Conservation (phyloP, 2,888 invertebrate genomes). For the Nudaria mundana region DNA sequence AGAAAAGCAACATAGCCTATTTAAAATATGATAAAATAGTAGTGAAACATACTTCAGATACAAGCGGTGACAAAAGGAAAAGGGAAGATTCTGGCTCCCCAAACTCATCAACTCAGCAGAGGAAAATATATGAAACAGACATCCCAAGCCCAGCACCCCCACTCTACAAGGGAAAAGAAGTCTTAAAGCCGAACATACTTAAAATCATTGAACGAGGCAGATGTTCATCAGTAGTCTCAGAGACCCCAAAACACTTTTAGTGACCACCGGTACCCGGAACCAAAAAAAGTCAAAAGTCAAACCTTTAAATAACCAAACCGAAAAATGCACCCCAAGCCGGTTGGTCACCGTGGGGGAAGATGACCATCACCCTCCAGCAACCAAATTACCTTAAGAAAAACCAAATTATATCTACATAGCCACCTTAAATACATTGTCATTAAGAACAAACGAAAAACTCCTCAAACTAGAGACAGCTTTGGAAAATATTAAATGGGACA, state of each 20-base stretch:
- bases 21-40: background rate
- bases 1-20: background rate
- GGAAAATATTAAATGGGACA: no score
- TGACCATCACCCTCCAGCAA: conserved; percentile 1
- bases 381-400: background rate
- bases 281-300: background rate
- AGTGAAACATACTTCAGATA: background rate
- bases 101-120: background rate
- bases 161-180: no score
- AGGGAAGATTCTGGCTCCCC: background rate
- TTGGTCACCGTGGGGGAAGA: no score
- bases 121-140: background rate
- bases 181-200: no score
- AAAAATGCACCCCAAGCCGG: no score
- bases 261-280: no score
- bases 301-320: background rate
- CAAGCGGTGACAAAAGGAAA: background rate
- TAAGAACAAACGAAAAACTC: no score
- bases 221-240: background rate
- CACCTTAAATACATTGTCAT: no score
- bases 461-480: background rate
- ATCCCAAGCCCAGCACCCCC: no score
- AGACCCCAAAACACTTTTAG: background rate
- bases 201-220: background rate
- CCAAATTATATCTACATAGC: no score